A percentile compares a stretch with the other conserved stretches of the same genome.
These are phyloP conservation scores for Eilema depressum DNA, from an alignment of 2,888 invertebrate genomes.

Conservation along the genomic window DNA sequence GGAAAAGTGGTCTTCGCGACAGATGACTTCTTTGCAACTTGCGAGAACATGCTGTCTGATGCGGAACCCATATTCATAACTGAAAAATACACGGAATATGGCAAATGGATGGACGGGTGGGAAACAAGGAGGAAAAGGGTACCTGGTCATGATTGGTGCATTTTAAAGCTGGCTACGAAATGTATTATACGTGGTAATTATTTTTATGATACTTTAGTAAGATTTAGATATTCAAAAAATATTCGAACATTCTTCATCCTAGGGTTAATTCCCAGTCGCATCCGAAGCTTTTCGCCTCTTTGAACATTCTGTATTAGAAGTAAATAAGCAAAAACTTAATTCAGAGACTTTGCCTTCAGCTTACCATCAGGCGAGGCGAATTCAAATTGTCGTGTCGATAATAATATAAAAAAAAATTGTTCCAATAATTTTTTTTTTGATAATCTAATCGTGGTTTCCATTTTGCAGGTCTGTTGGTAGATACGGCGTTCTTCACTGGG, in stretches of 20 bases:
- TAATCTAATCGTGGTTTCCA: conserved; percentile 5
- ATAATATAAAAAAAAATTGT: too few species aligned
- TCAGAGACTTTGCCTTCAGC: too few species aligned
- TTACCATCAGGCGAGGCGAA: too few species aligned
- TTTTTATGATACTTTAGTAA: neutral
- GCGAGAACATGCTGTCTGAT: conserved; percentile 87
- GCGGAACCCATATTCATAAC: conserved; percentile 85
- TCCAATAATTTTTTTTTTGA: neutral
- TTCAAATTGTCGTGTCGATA: too few species aligned
- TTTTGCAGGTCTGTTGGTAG: conserved; percentile 82
- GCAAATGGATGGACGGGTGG: conserved; percentile 91
- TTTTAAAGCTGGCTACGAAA: conserved; percentile 85
- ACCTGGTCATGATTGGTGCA: conserved; percentile 89
- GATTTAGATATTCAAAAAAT: neutral
- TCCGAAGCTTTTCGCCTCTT: too few species aligned
- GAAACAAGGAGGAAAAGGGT: conserved; percentile 88
- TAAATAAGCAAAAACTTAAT: too few species aligned
- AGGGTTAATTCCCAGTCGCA: too few species aligned
- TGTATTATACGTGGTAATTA: conserved; percentile 82
- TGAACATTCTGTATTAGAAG: neutral
- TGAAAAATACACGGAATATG: conserved; percentile 87
- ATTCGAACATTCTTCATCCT: too few species aligned
- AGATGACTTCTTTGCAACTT: conserved; percentile 89
- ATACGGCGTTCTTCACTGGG: conserved; percentile 89
- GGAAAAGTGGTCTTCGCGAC: conserved; percentile 88